A percentile compares a stretch with the other conserved stretches of the same genome.
These are phyloP conservation scores for Neodiprion lecontei DNA, from an alignment of 1,140 invertebrate genomes.

Conservation along the genomic window DNA sequence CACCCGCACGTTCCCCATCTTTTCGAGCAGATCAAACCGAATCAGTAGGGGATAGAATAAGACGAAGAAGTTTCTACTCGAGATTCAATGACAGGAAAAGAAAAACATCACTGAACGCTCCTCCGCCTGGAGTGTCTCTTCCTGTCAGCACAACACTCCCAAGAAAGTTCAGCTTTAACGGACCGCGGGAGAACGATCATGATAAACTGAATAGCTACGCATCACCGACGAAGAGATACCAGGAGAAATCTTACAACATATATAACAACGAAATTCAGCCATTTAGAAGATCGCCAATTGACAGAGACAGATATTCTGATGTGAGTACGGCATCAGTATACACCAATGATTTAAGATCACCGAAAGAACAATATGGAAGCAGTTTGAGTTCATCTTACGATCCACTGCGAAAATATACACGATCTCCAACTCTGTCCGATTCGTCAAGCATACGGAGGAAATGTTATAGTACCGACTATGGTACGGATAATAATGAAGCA, in stretches of 20 bases:
- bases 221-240: conserved; percentile 32
- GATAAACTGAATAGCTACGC: conserved; percentile 25
- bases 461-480: conserved; percentile 45
- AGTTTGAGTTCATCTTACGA: conserved; percentile 45
- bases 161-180: conserved; percentile 51
- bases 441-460: conserved; percentile 35
- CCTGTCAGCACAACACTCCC: conserved; percentile 46
- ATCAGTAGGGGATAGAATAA: conserved; percentile 83
- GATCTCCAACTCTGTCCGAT: conserved; percentile 42
- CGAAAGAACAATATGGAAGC: conserved; percentile 35
- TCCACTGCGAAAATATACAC: conserved; percentile 44
- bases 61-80: conserved; percentile 87
- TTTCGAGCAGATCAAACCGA: conserved; percentile 63
- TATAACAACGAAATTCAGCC: conserved; percentile 40
- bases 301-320: conserved; percentile 46
- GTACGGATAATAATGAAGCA: conserved; percentile 36
- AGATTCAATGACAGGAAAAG: conserved; percentile 84
- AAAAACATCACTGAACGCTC: conserved; percentile 52
- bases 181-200: conserved; percentile 33
- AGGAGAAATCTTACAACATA: conserved; percentile 43
- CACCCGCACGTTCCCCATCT: conserved; percentile 56
- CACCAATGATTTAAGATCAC: conserved; percentile 37
- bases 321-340: conserved; percentile 34
- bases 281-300: conserved; percentile 45
- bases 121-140: conserved; percentile 40